phyloP scores from a whole-genome alignment of 2,888 invertebrate species.

The Malachius bipustulatus region DNA sequence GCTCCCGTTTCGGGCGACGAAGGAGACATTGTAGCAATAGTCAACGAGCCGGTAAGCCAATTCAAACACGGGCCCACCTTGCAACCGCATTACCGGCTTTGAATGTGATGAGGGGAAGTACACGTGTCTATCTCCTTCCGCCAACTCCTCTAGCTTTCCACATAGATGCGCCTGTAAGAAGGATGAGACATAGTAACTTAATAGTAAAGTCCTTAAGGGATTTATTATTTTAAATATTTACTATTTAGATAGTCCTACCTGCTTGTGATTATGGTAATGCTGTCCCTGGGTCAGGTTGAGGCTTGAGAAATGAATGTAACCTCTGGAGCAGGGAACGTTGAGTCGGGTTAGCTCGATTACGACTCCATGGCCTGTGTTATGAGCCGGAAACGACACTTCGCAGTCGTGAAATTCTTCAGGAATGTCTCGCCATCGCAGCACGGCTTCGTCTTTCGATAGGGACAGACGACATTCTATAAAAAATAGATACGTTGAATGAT shows the following conservation, averaged over 20 bases:
- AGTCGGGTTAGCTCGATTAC: constrained; percentile 53
- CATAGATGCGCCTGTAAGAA: constrained; percentile 46
- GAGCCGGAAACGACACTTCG: constrained; percentile 42
- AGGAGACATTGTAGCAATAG: constrained; percentile 58
- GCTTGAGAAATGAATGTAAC: constrained; percentile 47
- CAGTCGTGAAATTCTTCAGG: constrained; percentile 40
- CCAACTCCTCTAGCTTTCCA: constrained; percentile 60
- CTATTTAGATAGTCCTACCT: no score
- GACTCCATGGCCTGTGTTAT: constrained; percentile 40
- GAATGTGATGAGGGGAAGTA: constrained; percentile 43
- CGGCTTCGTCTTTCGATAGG: constrained; percentile 38
- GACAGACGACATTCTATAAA: constrained; percentile 50
- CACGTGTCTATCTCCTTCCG: constrained; percentile 44
- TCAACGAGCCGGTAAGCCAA: constrained; percentile 56
- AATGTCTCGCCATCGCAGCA: constrained; percentile 43
- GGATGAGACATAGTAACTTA: no score
- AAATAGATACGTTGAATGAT: no score
- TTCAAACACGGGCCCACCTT: constrained; percentile 54
- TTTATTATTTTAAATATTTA: no score
- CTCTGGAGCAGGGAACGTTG: constrained; percentile 54
- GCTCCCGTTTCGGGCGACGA: constrained; percentile 51
- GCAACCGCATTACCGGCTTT: constrained; percentile 43
- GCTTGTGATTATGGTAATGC: constrained; percentile 26
- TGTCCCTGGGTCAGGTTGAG: constrained; percentile 29
- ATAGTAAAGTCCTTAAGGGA: no score